Evolutionary conservation across 2,113 vertebrate species (phyloP), one percentile per base, ranked within the genome.

Genomic region (Dolichotis patagonum): DNA sequence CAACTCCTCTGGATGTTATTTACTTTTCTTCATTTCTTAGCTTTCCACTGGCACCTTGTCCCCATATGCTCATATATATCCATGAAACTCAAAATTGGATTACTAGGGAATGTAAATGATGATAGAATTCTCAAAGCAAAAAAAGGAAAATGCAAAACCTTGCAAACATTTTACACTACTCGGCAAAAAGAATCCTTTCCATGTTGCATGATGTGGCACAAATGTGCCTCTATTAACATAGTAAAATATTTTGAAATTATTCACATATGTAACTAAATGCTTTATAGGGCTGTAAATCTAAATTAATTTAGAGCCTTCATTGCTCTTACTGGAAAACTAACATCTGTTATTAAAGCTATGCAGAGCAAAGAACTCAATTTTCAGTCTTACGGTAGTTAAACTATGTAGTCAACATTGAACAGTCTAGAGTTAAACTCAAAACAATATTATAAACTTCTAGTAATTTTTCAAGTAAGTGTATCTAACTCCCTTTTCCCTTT

Each of bases 281-380:
- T 95, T 67, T 82, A 30, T 62, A 96, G 84, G 69, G 90, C 13
- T 96, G 60, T 96, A 97, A 97, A 95, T 97, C 30, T 94, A 91
- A 97, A 95, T 86, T 96, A 95, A 97, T 97, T 98, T 94, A 96
- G 91, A 87, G 11, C 84, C 62, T 96, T 90, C 85, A 56, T 95
- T 96, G 82, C 41, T 97, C 97, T 97, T 95, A 96, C 94, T 93
- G 52, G 67, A 96, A 98, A 97, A 93, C 93, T 95, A 97, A 97
- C 93, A 97, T 98, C 95, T 94, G 65, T 97, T 97, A 97, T 96
- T 98, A 97, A 97, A 97, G 85, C 96, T 97, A 97, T 94, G 60
- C 93, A 96, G 87, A 97, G 90, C 86, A 80, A 93, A 98, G 71
- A 95, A 96, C 91, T 98, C 95, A 91, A 96, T 97, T 97, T 49